phyloP scores from a whole-genome alignment of 2,113 vertebrate genomes.

The Dipodomys ordii region DNA sequence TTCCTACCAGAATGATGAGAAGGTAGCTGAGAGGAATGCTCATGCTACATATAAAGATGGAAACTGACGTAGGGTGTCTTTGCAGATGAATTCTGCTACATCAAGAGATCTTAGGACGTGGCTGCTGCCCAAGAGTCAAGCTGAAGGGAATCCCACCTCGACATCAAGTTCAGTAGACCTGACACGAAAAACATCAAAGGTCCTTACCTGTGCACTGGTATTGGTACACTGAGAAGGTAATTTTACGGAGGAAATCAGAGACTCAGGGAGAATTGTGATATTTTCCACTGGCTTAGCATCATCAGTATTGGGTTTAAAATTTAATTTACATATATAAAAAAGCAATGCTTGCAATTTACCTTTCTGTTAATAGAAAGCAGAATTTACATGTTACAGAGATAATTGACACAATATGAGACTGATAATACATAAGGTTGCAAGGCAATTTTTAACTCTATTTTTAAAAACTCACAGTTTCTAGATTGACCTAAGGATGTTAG shows the following conservation, averaged over 20 bases:
- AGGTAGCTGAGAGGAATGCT: fast-evolving
- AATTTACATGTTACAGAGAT: not conserved
- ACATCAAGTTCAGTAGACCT: not conserved
- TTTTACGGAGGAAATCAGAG: not conserved
- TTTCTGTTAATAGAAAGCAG: not conserved
- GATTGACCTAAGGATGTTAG: not conserved
- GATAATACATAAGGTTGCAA: not conserved
- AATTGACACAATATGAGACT: not conserved
- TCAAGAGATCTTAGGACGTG: too few relatives aligned
- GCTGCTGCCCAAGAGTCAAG: not conserved
- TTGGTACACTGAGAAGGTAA: not conserved
- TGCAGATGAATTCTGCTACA: too few relatives aligned
- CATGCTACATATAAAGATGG: not conserved
- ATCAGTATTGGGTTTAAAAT: not conserved
- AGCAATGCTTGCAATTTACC: not conserved
- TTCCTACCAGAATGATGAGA: not conserved
- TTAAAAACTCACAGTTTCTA: not conserved
- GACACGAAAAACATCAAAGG: not conserved
- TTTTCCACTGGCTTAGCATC: not conserved
- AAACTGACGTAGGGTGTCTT: not conserved
- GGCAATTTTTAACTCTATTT: not conserved
- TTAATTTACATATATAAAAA: not conserved
- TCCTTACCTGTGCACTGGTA: too few relatives aligned
- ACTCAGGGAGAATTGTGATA: not conserved
- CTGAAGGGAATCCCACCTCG: not conserved